Percentiles rank a stretch among this genome's conserved stretches.
Evolutionary conservation across 2,888 invertebrate species (phyloP).

Genomic region (Xylophagus ater): DNA sequence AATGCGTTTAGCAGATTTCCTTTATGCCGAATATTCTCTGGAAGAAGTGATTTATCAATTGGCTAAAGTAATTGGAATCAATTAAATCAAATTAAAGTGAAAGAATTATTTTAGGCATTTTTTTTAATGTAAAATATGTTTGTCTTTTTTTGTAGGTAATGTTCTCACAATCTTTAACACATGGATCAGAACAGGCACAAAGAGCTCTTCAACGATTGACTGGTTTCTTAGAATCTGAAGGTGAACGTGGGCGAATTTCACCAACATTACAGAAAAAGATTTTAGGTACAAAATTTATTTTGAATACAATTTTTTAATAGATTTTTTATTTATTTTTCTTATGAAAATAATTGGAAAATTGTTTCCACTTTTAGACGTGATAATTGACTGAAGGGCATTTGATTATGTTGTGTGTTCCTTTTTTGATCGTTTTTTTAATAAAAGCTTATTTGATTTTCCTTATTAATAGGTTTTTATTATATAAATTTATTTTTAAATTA

Average conservation of each 20-base stretch:
- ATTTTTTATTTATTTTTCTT: too few relatives aligned
- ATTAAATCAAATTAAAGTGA: background rate
- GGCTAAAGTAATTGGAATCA: slow-evolving; percentile 47
- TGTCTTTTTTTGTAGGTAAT: slow-evolving; percentile 45
- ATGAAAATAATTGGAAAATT: too few relatives aligned
- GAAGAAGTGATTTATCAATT: slow-evolving; percentile 73
- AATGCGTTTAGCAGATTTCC: slow-evolving; percentile 55
- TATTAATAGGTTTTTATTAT: too few relatives aligned
- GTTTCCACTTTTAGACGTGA: too few relatives aligned
- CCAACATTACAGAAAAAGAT: slow-evolving; percentile 66
- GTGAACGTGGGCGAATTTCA: slow-evolving; percentile 61
- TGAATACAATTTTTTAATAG: too few relatives aligned
- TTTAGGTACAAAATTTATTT: too few relatives aligned
- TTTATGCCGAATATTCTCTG: slow-evolving; percentile 63
- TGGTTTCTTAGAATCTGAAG: slow-evolving; percentile 60
- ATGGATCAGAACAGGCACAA: slow-evolving; percentile 58
- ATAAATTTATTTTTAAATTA: too few relatives aligned
- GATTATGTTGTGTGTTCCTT: too few relatives aligned
- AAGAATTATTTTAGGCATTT: background rate
- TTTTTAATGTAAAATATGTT: background rate
- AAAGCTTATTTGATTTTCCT: too few relatives aligned
- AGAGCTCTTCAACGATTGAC: slow-evolving; percentile 63
- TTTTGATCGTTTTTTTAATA: too few relatives aligned
- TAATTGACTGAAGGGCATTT: too few relatives aligned
- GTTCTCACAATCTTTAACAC: slow-evolving; percentile 62